Evolutionary conservation across 2,113 vertebrate species (phyloP), one percentile per base, ranked within the genome.

Genomic region (Ceyx melanurus): DNA sequence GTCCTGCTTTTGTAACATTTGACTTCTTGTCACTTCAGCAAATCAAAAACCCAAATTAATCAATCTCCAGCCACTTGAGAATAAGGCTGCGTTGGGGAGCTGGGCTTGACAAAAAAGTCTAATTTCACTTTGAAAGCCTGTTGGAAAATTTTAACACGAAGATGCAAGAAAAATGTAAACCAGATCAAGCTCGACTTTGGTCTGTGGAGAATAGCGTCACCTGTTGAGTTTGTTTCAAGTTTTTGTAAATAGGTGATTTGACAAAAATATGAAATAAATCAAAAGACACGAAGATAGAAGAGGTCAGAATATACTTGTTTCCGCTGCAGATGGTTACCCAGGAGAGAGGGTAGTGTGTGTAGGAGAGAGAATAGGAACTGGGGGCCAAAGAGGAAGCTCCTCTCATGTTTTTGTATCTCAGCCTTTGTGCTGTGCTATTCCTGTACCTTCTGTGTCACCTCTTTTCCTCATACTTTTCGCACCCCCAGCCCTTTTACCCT

Each of bases 131-230:
- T 95, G 95, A 96, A 97, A 96, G 94, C 90, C 95, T 91, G 95
- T 96, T 95, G 95, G 96, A 97, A 95, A 96, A 97, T 81, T 97
- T 95, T 96, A 95, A 95, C 95, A 94, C 93, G 94, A 97, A 94
- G 95, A 96, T 97, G 95, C 96, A 96, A 97, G 95, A 93, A 96
- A 95, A 97, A 96, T 97, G 96, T 96, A 97, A 97, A 97, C 95
- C 95, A 94, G 95, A 97, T 97, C 94, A 97, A 97, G 93, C 95
- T 81, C 17, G 74, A 93, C 95, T 95, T 95, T 97, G 96, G 95
- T 96, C 96, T 96, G 73, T 9, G 74, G 79, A 95, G 95, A 95
- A 96, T 93, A 95, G 92, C 6, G 9, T 97, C 90, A 95, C 94
- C 96, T 97, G 96, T 97, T 95, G 95, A 96, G 96, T 86, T 91